Conservation (phyloP, 1,140 invertebrate genomes). For the Danaus melanippus region DNA sequence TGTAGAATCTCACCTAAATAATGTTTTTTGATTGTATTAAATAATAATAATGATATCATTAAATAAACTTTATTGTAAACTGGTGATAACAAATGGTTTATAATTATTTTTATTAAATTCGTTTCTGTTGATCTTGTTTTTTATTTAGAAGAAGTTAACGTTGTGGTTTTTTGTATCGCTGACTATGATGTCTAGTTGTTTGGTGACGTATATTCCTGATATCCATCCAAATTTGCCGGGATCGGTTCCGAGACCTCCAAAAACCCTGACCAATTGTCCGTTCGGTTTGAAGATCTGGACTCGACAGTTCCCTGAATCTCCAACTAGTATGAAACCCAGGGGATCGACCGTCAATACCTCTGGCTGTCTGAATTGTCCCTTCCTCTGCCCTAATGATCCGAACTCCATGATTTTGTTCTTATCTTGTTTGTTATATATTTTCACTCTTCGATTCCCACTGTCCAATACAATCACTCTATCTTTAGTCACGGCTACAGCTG, state of each 20-base stretch:
- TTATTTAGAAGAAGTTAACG: slow-evolving; percentile 77
- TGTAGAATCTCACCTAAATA: slow-evolving; percentile 4
- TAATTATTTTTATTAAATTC: slow-evolving; percentile 12
- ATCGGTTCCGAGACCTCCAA: slow-evolving; percentile 74
- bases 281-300: slow-evolving; percentile 81
- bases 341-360: slow-evolving; percentile 80
- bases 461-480: slow-evolving; percentile 75
- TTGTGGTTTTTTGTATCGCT: slow-evolving; percentile 81
- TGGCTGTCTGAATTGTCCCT: slow-evolving; percentile 78
- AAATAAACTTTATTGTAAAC: slow-evolving; percentile 8
- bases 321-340: slow-evolving; percentile 81
- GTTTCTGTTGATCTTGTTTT: slow-evolving; percentile 11
- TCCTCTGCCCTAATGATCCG: slow-evolving; percentile 74
- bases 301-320: slow-evolving; percentile 83
- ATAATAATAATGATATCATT: slow-evolving; percentile 2
- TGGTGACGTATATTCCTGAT: slow-evolving; percentile 78
- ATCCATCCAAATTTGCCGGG: slow-evolving; percentile 80
- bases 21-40: too few species aligned
- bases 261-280: slow-evolving; percentile 76
- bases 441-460: slow-evolving; percentile 78
- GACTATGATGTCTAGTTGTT: slow-evolving; percentile 78
- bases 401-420: slow-evolving; percentile 72
- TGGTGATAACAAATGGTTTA: slow-evolving; percentile 21
- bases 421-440: slow-evolving; percentile 72
- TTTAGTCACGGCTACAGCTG: slow-evolving; percentile 76